A percentile compares a stretch with the other conserved stretches of the same genome.
Evolutionary conservation across 2,888 invertebrate genomes (phyloP).

Genomic region (Nineta flava): DNA sequence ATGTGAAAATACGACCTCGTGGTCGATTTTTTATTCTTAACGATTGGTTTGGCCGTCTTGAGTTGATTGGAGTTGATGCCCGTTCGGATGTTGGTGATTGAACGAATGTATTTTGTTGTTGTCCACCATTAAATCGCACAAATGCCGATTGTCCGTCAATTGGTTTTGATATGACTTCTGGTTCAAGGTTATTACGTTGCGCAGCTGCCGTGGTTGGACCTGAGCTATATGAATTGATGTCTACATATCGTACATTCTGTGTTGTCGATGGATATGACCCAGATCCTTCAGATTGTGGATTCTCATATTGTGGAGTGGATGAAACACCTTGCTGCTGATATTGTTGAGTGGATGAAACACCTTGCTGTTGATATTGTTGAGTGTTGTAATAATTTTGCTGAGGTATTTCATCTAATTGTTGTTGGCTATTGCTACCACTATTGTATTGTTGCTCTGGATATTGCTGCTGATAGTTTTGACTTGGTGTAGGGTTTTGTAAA

Average conservation of each 20-base stretch:
- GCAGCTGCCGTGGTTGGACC: no score
- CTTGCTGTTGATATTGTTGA: no score
- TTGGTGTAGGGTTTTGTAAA: background rate
- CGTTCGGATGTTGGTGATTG: slow-evolving; percentile 14
- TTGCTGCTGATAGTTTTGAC: no score
- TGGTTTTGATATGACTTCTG: slow-evolving; percentile 12
- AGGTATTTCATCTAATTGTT: background rate
- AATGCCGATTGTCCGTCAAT: slow-evolving; percentile 11
- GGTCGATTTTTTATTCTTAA: background rate
- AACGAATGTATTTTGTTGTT: slow-evolving; percentile 14
- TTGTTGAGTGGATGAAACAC: no score
- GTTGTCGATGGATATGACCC: background rate
- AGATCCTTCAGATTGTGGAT: no score
- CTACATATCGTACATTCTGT: no score
- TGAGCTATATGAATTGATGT: no score
- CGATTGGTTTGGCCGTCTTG: slow-evolving; percentile 9
- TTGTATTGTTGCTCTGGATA: no score
- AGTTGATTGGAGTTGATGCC: slow-evolving; percentile 12
- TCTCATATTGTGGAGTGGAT: no score
- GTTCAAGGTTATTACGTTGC: slow-evolving; percentile 7
- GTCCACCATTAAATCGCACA: slow-evolving; percentile 13
- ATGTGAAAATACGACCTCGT: background rate
- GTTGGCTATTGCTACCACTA: background rate
- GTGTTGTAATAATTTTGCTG: no score
- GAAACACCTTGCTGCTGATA: no score